These are phyloP conservation scores for Myiotriccus ornatus DNA, from an alignment of 2,797 vertebrate genomes.

Conservation along the genomic window DNA sequence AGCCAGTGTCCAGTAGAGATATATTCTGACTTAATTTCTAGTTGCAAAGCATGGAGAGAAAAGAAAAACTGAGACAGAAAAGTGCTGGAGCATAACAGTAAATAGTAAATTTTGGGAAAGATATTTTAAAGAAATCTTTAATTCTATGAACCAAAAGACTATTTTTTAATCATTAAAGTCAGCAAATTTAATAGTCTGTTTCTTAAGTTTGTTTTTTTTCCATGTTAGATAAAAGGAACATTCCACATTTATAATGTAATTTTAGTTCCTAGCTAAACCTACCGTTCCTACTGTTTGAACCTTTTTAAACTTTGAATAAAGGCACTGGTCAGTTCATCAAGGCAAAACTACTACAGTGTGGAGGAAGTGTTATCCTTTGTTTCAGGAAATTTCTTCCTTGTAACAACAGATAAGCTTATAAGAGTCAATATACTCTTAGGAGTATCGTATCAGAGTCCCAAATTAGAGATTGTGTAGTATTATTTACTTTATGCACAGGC, in stretches of 20 bases:
- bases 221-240: background rate
- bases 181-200: background rate
- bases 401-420: background rate
- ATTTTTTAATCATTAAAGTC: background rate
- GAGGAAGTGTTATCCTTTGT: background rate
- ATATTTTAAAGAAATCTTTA: background rate
- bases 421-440: background rate
- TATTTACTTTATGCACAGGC: background rate
- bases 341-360: background rate
- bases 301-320: background rate
- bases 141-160: background rate
- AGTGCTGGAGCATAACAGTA: background rate
- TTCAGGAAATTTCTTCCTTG: background rate
- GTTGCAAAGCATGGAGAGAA: background rate
- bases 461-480: background rate
- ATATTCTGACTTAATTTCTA: background rate
- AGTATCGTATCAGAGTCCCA: background rate
- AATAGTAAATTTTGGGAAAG: background rate
- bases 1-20: fast-evolving
- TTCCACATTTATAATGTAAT: background rate
- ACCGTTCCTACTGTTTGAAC: background rate
- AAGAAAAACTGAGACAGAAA: background rate
- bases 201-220: background rate
- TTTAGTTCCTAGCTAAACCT: background rate
- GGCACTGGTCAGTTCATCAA: background rate